phyloP scores from a whole-genome alignment of 2,113 vertebrate species.

The Grantiella picta region DNA sequence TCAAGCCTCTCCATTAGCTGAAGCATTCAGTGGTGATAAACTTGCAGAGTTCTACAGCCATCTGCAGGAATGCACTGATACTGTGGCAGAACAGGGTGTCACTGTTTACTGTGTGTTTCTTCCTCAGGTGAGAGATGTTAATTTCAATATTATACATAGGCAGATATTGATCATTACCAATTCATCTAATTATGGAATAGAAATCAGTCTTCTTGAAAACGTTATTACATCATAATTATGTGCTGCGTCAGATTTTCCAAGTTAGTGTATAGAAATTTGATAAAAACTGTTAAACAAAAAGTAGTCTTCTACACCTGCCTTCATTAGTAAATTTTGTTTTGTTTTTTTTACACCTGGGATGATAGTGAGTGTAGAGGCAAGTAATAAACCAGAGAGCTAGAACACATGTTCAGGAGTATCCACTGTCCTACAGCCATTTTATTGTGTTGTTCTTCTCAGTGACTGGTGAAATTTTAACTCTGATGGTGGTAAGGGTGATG shows the following conservation, averaged over 20 bases:
- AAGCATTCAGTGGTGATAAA: constrained; percentile 8
- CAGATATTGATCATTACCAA: not conserved
- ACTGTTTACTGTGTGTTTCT: not conserved
- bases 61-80: constrained; percentile 61
- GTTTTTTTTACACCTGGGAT: not conserved
- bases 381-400: not conserved
- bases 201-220: not conserved
- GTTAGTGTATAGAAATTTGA: not conserved
- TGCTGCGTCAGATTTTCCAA: not conserved
- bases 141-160: not conserved
- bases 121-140: not conserved
- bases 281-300: not conserved
- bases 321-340: not conserved
- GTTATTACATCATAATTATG: not conserved
- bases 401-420: not conserved
- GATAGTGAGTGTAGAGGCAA: not conserved
- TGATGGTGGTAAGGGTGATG: not conserved
- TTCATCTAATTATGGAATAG: not conserved
- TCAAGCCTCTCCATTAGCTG: not conserved
- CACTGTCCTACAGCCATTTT: not conserved
- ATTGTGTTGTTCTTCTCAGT: not conserved
- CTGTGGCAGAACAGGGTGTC: not conserved
- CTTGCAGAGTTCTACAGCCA: constrained; percentile 56
- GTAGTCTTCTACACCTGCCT: not conserved
- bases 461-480: not conserved